Conservation (phyloP, 2,888 invertebrate species). For the Melinopterus prodromus region DNA sequence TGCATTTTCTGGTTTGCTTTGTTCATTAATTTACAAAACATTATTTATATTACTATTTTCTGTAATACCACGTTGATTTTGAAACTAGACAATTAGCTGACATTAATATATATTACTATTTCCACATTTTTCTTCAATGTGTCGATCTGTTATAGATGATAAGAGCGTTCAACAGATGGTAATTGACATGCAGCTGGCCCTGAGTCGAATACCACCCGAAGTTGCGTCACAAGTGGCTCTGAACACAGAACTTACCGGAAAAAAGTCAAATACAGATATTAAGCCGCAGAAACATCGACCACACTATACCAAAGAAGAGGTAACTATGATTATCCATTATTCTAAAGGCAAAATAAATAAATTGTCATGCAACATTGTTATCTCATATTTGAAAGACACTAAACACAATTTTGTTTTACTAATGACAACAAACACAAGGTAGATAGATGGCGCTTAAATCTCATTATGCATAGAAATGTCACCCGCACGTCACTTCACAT, state of each 20-base stretch:
- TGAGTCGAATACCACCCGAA: conserved; percentile 57
- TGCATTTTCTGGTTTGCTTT: too few species aligned
- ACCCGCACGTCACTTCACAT: too few species aligned
- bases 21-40: background rate
- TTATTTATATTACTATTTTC: conserved; percentile 12
- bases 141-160: conserved; percentile 47
- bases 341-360: background rate
- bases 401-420: too few species aligned
- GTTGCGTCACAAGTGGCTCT: conserved; percentile 51
- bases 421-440: too few species aligned
- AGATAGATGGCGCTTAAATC: too few species aligned
- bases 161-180: conserved; percentile 54
- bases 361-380: background rate
- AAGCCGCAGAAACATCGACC: conserved; percentile 25
- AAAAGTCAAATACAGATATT: conserved; percentile 28
- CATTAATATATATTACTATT: background rate
- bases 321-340: background rate
- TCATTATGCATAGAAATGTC: too few species aligned
- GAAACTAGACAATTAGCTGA: background rate
- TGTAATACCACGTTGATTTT: background rate
- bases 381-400: too few species aligned
- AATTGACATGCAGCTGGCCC: conserved; percentile 55
- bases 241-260: conserved; percentile 34
- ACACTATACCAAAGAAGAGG: conserved; percentile 11
- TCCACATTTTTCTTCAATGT: background rate